phyloP scores from a whole-genome alignment of 2,797 vertebrate species.

The Peromyscus melanophrys region DNA sequence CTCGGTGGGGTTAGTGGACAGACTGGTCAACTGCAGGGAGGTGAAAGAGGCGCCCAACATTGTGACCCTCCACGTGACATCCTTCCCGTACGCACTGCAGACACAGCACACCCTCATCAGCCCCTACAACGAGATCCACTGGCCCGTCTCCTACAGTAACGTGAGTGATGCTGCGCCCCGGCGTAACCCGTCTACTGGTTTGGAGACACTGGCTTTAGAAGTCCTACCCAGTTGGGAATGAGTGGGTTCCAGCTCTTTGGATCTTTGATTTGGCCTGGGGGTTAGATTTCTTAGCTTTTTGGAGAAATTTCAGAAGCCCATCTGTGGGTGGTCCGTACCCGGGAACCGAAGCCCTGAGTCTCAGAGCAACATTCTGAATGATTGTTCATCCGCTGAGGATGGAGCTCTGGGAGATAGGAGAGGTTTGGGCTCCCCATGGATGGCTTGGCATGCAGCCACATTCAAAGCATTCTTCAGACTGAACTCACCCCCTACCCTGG shows the following conservation, averaged over 20 bases:
- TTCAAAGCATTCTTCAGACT: background rate
- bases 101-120: constrained; percentile 97
- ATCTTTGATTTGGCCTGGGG: background rate
- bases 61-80: constrained; percentile 97
- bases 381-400: background rate
- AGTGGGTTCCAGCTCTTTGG: background rate
- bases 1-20: constrained; percentile 93
- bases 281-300: background rate
- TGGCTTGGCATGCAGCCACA: background rate
- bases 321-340: too few relatives aligned
- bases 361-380: background rate
- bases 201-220: background rate
- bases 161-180: constrained; percentile 88
- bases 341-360: background rate
- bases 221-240: too few relatives aligned
- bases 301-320: background rate
- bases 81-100: constrained; percentile 97
- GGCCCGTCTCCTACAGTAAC: constrained; percentile 95
- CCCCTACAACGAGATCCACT: constrained; percentile 99
- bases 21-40: constrained; percentile 95
- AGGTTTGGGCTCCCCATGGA: accelerated
- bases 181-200: accelerated
- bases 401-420: too few relatives aligned
- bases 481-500: background rate
- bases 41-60: constrained; percentile 97